Conservation (phyloP, 2,113 vertebrate species). For the Tyto alba region DNA sequence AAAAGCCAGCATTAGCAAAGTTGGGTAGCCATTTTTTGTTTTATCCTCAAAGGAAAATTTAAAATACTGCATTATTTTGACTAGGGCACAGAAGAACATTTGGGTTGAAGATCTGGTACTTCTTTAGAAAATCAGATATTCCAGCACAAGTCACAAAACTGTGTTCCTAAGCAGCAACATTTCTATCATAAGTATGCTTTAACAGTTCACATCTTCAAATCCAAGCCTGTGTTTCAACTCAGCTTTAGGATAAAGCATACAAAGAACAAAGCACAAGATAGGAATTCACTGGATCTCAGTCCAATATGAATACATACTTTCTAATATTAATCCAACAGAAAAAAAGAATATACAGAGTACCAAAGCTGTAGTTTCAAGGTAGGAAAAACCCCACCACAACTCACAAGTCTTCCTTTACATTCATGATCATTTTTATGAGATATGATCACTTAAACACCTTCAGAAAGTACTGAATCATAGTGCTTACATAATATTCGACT, state of each 20-base stretch:
- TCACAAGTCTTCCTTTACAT: not conserved
- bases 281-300: not conserved
- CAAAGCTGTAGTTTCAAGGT: not conserved
- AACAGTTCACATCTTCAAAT: not conserved
- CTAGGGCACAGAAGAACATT: not conserved
- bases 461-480: not conserved
- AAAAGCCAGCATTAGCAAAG: not conserved
- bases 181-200: not conserved
- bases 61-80: not conserved
- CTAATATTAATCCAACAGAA: not conserved
- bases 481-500: not conserved
- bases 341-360: not conserved
- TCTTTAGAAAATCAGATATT: not conserved
- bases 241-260: not conserved
- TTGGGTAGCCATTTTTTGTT: not conserved
- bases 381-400: not conserved
- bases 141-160: not conserved
- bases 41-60: not conserved
- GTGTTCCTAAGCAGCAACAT: not conserved
- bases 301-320: not conserved
- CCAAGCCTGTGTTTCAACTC: not conserved
- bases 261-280: not conserved
- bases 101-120: not conserved
- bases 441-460: not conserved
- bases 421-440: not conserved